Base-by-base conservation (phyloP, 2,888 invertebrate genomes). In the Leptinotarsa peninsularis region DNA sequence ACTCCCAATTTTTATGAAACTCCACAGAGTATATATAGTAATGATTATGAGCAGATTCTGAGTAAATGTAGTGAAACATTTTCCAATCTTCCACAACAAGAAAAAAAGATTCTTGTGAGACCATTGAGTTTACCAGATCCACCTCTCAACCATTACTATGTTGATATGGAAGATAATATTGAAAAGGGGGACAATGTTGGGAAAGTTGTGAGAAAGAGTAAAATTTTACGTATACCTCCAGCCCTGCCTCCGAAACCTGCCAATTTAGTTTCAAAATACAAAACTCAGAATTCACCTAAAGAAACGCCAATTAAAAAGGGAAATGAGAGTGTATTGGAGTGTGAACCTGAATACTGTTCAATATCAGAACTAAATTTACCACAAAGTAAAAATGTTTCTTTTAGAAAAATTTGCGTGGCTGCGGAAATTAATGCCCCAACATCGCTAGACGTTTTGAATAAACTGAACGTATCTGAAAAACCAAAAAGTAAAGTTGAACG, bases 231-330 rank as follows among this genome's bases (percentile, higher is more conserved):
- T 84, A 91, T 91, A 80, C 94, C 94, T 75, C 94, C 94, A 72
- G 93, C 94, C 80, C 88, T 95, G 86, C 94, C 95, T 77, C 94
- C 95, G 66, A 94, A 95, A 88, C 94, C 95, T 83, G 92, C 93
- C 81, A 94, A 94, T 88, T 89, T 94, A 82, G 90, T 91, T 84
- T 93, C 89, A 84, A 93, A 91, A 90, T 93, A 90, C 90, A 92
- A 90, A 91, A 90, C 90, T 83, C 90, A 80, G 68, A 75, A 73
- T 67, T 50, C 79, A 58, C 60, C 78, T 15, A 79, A 78, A 63
- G 81, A 80, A 27, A 76, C 82, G 82, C 66, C 84, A 66, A 79
- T 82, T 27, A 81, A 81, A 23, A 79, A 81, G 63, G 81, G 81
- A 54, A 81, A 77, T 67, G 84, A 84, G n/a, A 83, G 81, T 49